Evolutionary conservation across 2,113 vertebrate genomes (phyloP).

Genomic region (Sphaerodactylus townsendi): DNA sequence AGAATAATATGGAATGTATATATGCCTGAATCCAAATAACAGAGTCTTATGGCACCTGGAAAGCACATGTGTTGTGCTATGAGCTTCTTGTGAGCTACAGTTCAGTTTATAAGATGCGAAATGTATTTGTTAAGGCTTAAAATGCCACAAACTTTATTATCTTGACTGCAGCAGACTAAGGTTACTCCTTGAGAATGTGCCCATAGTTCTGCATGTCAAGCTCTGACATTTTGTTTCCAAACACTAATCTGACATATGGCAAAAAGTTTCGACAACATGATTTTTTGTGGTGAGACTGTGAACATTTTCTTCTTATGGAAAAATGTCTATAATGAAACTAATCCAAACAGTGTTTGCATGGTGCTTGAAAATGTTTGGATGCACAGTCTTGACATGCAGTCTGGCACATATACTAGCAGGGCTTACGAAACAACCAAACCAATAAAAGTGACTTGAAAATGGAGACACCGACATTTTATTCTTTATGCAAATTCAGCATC

Average conservation of each 20-base stretch:
- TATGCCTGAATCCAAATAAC: background rate
- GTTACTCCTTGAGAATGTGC: background rate
- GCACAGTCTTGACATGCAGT: background rate
- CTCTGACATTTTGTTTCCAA: background rate
- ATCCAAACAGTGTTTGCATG: background rate
- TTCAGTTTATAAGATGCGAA: too few relatives aligned
- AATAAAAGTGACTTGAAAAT: background rate
- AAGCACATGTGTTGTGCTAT: too few relatives aligned
- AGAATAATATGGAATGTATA: background rate
- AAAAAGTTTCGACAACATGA: background rate
- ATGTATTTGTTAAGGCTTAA: too few relatives aligned
- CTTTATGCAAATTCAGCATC: constrained; percentile 19
- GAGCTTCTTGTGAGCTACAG: too few relatives aligned
- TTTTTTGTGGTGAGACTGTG: background rate
- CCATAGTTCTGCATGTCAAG: background rate
- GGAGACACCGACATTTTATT: background rate
- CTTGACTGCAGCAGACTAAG: too few relatives aligned
- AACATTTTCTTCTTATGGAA: background rate
- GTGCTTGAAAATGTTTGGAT: background rate
- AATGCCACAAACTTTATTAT: too few relatives aligned
- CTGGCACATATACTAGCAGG: background rate
- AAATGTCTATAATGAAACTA: background rate
- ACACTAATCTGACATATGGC: background rate
- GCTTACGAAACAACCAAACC: background rate
- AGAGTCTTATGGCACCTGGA: too few relatives aligned